phyloP scores from a whole-genome alignment of 2,888 invertebrate species.

The Platycheirus rosarum region DNA sequence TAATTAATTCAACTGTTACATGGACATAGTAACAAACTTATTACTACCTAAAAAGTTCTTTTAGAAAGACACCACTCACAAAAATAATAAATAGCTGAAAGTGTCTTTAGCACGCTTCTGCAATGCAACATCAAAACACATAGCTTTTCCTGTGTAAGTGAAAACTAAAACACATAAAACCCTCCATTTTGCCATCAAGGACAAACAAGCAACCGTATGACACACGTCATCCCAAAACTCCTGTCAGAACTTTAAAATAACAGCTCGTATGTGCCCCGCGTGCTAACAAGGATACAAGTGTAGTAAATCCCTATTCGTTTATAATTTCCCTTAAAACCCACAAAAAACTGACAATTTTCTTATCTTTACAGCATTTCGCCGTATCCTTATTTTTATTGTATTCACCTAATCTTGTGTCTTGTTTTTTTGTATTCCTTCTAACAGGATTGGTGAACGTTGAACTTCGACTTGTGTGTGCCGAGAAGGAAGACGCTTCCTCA shows the following conservation, averaged over 20 bases:
- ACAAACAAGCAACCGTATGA: background rate
- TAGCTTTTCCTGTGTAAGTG: conserved; percentile 3
- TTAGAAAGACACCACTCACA: background rate
- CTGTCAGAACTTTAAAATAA: background rate
- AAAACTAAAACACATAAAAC: conserved; percentile 5
- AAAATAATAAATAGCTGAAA: background rate
- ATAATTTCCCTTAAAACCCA: conserved; percentile 38
- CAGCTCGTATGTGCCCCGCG: background rate
- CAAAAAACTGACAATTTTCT: conserved; percentile 45
- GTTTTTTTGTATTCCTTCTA: conserved; percentile 19
- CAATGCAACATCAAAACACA: conserved; percentile 16
- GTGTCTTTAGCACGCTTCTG: background rate
- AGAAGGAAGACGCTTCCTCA: conserved; percentile 61
- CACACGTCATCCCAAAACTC: background rate
- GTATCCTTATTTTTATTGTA: conserved; percentile 32
- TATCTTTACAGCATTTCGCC: conserved; percentile 33
- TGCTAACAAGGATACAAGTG: background rate
- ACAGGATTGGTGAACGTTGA: conserved; percentile 63
- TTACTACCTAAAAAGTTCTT: background rate
- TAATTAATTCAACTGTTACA: no score
- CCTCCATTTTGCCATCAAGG: background rate
- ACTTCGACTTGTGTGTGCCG: conserved; percentile 64
- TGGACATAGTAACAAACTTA: background rate
- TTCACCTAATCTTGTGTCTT: conserved; percentile 39
- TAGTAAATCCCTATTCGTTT: conserved; percentile 18